phyloP scores from a whole-genome alignment of 2,797 vertebrate species.

The Cyprinella venusta region DNA sequence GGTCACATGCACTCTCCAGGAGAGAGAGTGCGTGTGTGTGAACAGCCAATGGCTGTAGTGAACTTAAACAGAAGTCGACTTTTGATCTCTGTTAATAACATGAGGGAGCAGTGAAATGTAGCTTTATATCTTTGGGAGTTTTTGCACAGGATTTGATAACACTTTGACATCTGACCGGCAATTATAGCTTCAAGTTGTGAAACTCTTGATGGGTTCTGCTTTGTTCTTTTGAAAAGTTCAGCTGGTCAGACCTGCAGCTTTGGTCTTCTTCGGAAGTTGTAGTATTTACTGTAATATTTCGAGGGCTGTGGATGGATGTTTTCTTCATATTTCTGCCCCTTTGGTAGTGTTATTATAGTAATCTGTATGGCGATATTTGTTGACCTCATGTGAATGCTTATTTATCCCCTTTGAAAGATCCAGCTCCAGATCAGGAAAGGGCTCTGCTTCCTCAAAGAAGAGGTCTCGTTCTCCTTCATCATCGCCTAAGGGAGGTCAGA shows the following conservation, averaged over 20 bases:
- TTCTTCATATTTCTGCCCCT: background rate
- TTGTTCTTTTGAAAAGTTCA: constrained; percentile 19
- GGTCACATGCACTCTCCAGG: constrained; percentile 89
- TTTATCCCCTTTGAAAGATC: constrained; percentile 86
- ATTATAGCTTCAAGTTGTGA: constrained; percentile 8
- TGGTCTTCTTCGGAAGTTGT: background rate
- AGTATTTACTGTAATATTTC: background rate
- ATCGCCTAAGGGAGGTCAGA: constrained; percentile 92
- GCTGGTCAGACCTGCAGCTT: background rate
- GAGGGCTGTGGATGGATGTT: background rate
- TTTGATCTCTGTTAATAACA: background rate
- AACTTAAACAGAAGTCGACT: constrained; percentile 41
- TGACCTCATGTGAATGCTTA: constrained; percentile 79
- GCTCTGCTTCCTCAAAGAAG: constrained; percentile 92
- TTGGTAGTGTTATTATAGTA: constrained; percentile 36
- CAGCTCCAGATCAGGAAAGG: constrained; percentile 99
- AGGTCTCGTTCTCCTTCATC: constrained; percentile 91
- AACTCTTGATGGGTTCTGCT: background rate
- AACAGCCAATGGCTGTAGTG: constrained; percentile 71
- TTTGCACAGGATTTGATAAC: background rate
- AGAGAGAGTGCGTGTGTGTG: constrained; percentile 80
- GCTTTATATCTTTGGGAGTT: background rate
- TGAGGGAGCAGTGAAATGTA: background rate
- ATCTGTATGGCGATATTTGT: constrained; percentile 17
- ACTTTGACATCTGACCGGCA: constrained; percentile 11